Evolutionary conservation across 2,113 vertebrate species (phyloP), one percentile per base, ranked within the genome.

Genomic region (Shinisaurus crocodilurus): DNA sequence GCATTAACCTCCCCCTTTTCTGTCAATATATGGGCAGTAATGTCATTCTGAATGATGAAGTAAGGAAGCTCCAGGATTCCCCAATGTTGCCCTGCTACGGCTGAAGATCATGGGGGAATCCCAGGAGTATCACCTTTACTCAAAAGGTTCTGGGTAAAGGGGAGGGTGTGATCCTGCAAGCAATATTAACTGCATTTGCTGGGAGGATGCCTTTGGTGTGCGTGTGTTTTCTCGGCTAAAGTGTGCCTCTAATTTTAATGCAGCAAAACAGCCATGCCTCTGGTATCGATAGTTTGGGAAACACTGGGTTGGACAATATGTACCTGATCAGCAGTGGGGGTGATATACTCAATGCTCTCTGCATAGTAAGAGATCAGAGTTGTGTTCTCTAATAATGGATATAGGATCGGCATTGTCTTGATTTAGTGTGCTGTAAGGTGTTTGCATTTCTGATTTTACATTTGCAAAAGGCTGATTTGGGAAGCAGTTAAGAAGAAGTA

Each of bases 401-500:
- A 85, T 37, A 4, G 12, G 34, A 77, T 60, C 40, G 54, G 45
- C 45, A 12, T 82, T 85, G 18, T 16, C 79, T 88, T 92, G 7
- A 25, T 84, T 69, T 77, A 89, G 82, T 79, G 88, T 75, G 13
- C 83, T 93, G 25, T 1, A 0, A 8, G 16, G 50, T 82, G 63
- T 86, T 74, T 45, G 67, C 65, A 63, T 74, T 88, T 92, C 67
- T 37, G 76, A 43, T 83, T 0, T 65, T 67, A 85, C 82, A 76
- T 89, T 83, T 63, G 77, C 82, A 84, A 82, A 93, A 88, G 43
- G 63, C 85, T 70, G 79, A 72, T 81, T 43, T 70, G 90, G 23
- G 80, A 27, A 69, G 81, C 75, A 88, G 25, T 25, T 84, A 37
- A 32, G 94, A 89, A 93, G 87, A 90, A 93, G 85, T 27, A 82